Conservation (phyloP, 1,140 invertebrate species). For the fruit fly (Drosophila melanogaster) region DNA sequence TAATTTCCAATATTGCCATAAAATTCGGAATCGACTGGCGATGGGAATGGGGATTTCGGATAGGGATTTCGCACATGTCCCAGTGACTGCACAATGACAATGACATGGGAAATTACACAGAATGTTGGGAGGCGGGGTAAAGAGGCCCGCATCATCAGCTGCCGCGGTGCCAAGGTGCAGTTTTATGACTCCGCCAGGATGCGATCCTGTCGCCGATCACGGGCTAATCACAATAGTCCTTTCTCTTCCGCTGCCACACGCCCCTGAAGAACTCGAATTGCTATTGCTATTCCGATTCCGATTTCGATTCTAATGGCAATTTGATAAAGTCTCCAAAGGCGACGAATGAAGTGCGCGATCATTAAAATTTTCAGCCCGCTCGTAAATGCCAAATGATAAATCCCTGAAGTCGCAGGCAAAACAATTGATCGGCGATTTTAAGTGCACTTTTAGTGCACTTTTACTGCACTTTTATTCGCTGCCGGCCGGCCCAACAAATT, state of each 20-base stretch:
- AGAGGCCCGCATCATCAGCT: conserved; percentile 42
- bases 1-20: conserved; percentile 50
- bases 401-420: conserved; percentile 16
- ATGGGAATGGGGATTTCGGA: background rate
- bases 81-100: conserved; percentile 38
- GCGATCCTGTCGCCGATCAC: conserved; percentile 22
- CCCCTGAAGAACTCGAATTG: conserved; percentile 11
- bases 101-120: conserved; percentile 18
- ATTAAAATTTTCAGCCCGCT: conserved; percentile 35
- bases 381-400: conserved; percentile 34
- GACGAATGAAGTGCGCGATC: conserved; percentile 22
- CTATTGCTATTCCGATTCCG: no score
- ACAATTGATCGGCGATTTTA: conserved; percentile 2
- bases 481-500: conserved; percentile 2
- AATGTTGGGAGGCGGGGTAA: background rate
- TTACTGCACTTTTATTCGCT: conserved; percentile 11
- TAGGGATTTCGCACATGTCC: conserved; percentile 40
- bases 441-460: conserved; percentile 9
- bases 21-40: conserved; percentile 1
- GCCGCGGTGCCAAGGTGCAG: conserved; percentile 33
- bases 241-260: conserved; percentile 28
- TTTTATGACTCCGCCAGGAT: conserved; percentile 30
- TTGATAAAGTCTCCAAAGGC: conserved; percentile 35
- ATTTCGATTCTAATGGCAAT: conserved; percentile 37
- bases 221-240: conserved; percentile 38